These are phyloP conservation scores for Oxyruncus cristatus DNA, from an alignment of 2,113 vertebrate genomes.

Conservation along the genomic window DNA sequence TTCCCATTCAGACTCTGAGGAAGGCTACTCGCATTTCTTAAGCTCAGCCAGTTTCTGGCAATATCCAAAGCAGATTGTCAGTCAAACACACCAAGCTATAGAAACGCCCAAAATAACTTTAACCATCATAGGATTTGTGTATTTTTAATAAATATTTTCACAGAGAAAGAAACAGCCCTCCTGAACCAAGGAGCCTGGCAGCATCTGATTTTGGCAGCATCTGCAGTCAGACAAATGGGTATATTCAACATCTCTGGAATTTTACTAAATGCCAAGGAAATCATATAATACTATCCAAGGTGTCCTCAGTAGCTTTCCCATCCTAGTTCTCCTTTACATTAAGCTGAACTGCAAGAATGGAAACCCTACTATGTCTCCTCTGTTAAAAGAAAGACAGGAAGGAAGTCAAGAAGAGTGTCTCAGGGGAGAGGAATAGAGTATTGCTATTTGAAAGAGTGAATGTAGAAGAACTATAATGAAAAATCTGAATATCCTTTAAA, in stretches of 20 bases:
- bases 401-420: not conserved
- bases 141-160: conserved; percentile 13
- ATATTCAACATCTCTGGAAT: not conserved
- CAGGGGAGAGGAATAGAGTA: not conserved
- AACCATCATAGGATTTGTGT: not conserved
- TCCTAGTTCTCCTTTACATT: not conserved
- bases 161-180: not conserved
- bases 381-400: not conserved
- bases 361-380: not conserved
- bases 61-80: not conserved
- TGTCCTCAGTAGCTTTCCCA: not conserved
- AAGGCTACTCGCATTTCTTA: not conserved
- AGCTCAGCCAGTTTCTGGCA: not conserved
- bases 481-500: not conserved
- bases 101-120: not conserved
- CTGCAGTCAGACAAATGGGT: not conserved
- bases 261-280: not conserved
- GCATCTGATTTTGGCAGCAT: conserved; percentile 10
- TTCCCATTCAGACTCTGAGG: not conserved
- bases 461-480: not conserved
- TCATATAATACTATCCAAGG: not conserved
- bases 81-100: not conserved
- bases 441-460: not conserved
- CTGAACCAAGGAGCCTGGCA: not conserved
- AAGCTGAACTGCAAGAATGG: not conserved